Conservation (phyloP, 2,113 vertebrate species). For the Elachura formosa region DNA sequence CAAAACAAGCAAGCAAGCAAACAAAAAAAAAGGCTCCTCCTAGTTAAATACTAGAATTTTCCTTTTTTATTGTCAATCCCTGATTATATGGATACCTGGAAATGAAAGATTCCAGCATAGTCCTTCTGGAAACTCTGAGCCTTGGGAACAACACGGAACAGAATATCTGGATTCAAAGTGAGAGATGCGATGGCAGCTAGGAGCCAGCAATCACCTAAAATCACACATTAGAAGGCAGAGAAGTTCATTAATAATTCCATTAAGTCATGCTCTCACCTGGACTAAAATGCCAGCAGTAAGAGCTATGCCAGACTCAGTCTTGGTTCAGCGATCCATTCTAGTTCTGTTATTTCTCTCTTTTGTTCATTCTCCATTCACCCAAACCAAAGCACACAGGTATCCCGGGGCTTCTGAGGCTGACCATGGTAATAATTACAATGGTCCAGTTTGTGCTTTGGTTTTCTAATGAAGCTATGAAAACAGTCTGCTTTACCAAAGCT, state of each 20-base stretch:
- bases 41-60: background rate
- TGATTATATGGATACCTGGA: conserved; percentile 60
- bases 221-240: background rate
- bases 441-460: background rate
- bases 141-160: conserved; percentile 64
- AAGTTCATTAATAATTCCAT: background rate
- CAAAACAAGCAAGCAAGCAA: background rate
- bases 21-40: background rate
- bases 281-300: background rate
- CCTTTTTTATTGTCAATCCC: background rate
- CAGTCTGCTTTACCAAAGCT: background rate
- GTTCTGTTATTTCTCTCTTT: background rate
- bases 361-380: background rate
- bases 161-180: conserved; percentile 70
- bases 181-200: conserved; percentile 76
- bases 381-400: background rate
- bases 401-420: background rate
- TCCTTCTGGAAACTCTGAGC: conserved; percentile 70
- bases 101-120: conserved; percentile 77
- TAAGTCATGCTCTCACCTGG: rapidly evolving
- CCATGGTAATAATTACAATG: background rate
- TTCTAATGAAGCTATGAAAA: background rate
- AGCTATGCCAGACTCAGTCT: background rate
- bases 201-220: conserved; percentile 77
- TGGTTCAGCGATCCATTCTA: background rate